phyloP scores from a whole-genome alignment of 37 sponge, comb jelly and placozoan genomes.

The Halisarca cf. caerulea region DNA sequence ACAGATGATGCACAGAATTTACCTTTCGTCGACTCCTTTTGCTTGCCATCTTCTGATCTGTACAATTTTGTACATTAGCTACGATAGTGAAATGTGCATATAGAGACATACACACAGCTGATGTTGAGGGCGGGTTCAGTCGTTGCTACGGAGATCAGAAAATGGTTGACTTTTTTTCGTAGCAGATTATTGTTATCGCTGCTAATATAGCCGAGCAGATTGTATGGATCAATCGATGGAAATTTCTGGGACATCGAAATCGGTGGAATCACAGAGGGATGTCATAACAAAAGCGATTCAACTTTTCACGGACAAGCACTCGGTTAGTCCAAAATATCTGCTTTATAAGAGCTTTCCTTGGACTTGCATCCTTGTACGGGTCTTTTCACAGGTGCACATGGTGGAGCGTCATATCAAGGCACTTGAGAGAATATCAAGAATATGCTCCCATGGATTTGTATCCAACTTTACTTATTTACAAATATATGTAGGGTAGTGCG shows the following conservation, averaged over 20 bases:
- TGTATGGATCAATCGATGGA: too few species aligned
- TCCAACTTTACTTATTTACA: constrained; percentile 10
- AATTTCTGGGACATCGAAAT: too few species aligned
- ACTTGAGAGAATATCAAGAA: constrained; percentile 55
- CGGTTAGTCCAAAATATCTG: constrained; percentile 49
- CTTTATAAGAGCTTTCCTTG: too few species aligned
- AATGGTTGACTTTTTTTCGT: not conserved
- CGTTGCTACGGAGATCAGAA: not conserved
- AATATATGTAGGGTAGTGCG: not conserved
- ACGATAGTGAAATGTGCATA: too few species aligned
- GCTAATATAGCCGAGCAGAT: too few species aligned
- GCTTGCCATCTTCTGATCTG: too few species aligned
- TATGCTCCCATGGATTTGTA: constrained; percentile 74
- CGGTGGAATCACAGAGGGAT: not conserved
- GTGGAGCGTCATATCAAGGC: constrained; percentile 73
- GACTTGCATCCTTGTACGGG: too few species aligned
- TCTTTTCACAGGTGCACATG: constrained; percentile 53
- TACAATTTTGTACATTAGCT: too few species aligned
- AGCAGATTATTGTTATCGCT: not conserved
- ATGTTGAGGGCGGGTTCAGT: not conserved
- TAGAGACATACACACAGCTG: too few species aligned
- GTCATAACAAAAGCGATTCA: constrained; percentile 41
- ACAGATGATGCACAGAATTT: too few species aligned
- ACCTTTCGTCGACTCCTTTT: too few species aligned
- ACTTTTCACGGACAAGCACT: constrained; percentile 64